phyloP scores from a whole-genome alignment of 2,888 invertebrate genomes.

The Sinhomidia bicolor region DNA sequence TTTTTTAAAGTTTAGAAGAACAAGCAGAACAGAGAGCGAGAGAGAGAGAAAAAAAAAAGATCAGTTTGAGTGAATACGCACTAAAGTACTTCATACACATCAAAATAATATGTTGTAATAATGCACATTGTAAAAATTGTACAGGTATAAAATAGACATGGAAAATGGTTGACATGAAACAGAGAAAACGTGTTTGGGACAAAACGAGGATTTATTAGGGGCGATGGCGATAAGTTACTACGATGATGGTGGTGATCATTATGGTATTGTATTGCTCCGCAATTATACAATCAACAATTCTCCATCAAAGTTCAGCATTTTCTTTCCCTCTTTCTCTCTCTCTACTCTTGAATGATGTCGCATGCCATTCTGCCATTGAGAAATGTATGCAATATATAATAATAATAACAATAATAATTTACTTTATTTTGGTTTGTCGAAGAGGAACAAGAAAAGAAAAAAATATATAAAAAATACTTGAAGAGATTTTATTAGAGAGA shows the following conservation, averaged over 20 bases:
- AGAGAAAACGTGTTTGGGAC: conserved; percentile 19
- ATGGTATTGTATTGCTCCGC: conserved; percentile 21
- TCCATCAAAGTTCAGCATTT: conserved; percentile 15
- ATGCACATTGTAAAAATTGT: background rate
- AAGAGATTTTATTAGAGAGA: background rate
- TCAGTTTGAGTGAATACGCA: too few species aligned
- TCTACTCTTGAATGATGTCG: too few species aligned
- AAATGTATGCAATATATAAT: background rate
- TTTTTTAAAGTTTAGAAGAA: too few species aligned
- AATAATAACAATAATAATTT: too few species aligned
- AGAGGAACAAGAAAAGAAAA: background rate
- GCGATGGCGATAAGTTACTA: conserved; percentile 33
- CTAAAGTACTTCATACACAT: too few species aligned
- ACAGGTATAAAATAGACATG: background rate
- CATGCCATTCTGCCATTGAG: background rate
- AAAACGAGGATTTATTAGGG: conserved; percentile 35
- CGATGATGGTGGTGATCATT: conserved; percentile 30
- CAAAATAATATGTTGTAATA: too few species aligned
- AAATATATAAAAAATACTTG: background rate
- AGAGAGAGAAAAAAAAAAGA: too few species aligned
- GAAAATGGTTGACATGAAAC: background rate
- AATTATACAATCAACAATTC: conserved; percentile 33
- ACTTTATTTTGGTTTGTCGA: conserved; percentile 11
- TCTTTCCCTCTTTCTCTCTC: background rate
- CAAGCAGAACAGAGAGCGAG: too few species aligned